Conservation (phyloP, 92 coral and sea anemone genomes). For the Meandrina meandrites region DNA sequence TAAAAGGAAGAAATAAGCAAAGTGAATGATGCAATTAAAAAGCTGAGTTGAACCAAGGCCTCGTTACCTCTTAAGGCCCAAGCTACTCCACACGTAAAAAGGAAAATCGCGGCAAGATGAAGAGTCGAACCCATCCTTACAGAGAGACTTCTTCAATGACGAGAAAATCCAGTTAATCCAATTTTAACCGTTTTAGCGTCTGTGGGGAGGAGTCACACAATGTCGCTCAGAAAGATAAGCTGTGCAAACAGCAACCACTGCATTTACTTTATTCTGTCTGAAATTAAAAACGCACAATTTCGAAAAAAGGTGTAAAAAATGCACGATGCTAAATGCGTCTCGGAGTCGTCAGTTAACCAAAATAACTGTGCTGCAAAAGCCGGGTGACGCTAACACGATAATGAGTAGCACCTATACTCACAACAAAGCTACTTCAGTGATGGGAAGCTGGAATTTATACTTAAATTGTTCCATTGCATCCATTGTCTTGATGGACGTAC, state of each 20-base stretch:
- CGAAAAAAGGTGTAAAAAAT: background rate
- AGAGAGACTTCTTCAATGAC: background rate
- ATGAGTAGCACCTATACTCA: no score
- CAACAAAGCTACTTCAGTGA: no score
- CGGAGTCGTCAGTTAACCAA: background rate
- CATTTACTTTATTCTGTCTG: background rate
- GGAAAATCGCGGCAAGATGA: background rate
- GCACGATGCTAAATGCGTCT: background rate
- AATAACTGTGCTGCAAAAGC: background rate
- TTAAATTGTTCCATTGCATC: no score
- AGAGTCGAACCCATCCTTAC: conserved; percentile 2
- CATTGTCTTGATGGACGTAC: background rate
- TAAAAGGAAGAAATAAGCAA: no score
- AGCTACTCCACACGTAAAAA: conserved; percentile 5
- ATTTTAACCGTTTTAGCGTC: background rate
- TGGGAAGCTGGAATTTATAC: no score
- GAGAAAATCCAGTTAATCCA: background rate
- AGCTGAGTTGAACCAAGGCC: background rate
- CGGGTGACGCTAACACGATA: no score
- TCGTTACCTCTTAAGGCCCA: conserved; percentile 43
- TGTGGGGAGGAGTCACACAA: background rate
- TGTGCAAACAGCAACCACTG: background rate
- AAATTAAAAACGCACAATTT: background rate
- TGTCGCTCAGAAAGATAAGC: background rate
- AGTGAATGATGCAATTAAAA: background rate